A percentile compares a stretch with the other conserved stretches of the same genome.
Conservation (phyloP, 2,888 invertebrate genomes). For the Isoperla grammatica region DNA sequence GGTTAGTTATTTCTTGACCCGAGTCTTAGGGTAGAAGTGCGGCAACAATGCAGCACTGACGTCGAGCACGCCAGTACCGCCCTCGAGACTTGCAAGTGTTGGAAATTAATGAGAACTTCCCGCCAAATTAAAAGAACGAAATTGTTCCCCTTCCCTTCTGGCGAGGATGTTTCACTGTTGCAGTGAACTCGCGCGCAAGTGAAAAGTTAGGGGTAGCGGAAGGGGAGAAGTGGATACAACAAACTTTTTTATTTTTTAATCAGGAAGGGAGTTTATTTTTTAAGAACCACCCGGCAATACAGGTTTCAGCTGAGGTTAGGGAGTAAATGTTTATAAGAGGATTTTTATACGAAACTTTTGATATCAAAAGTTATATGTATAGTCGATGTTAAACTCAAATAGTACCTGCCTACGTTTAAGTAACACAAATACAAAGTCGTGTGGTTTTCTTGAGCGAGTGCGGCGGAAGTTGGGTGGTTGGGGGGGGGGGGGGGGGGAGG, state of each 20-base stretch:
- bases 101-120: constrained; percentile 29
- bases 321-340: constrained; percentile 14
- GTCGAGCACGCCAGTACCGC: too few relatives aligned
- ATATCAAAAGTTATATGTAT: neutral
- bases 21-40: too few relatives aligned
- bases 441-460: too few relatives aligned
- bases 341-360: constrained; percentile 14
- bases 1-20: too few relatives aligned
- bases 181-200: constrained; percentile 6
- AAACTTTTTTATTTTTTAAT: constrained; percentile 26
- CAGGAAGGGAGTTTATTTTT: constrained; percentile 19
- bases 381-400: neutral
- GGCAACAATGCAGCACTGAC: too few relatives aligned
- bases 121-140: constrained; percentile 26
- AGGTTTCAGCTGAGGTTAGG: neutral
- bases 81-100: constrained; percentile 4
- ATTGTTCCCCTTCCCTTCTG: neutral
- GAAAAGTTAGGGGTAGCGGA: constrained; percentile 3
- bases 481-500: too few relatives aligned
- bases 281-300: constrained; percentile 11
- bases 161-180: constrained; percentile 9
- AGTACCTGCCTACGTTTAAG: too few relatives aligned
- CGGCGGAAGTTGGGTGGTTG: too few relatives aligned
- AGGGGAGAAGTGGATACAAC: constrained; percentile 5
- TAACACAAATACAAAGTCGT: too few relatives aligned